phyloP scores from a whole-genome alignment of 2,113 vertebrate genomes.

The Melanocharis versteri region DNA sequence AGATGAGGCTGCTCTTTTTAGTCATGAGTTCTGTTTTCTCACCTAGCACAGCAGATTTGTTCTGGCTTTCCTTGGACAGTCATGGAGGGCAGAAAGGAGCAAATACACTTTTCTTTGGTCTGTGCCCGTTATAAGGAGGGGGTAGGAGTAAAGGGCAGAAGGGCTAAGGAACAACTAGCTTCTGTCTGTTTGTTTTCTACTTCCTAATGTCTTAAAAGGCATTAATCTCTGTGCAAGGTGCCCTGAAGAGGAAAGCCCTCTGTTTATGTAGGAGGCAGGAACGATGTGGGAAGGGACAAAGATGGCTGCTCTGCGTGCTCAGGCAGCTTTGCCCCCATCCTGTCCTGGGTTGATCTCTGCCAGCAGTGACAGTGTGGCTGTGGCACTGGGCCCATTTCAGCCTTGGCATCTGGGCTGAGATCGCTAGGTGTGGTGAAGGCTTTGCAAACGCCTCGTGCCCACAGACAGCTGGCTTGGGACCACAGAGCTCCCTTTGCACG shows the following conservation, averaged over 20 bases:
- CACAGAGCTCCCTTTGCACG: fast-evolving
- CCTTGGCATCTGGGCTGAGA: neutral
- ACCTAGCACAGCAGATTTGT: neutral
- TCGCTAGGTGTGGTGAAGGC: neutral
- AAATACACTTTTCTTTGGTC: neutral
- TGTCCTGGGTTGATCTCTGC: neutral
- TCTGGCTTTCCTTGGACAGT: neutral
- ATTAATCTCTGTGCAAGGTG: neutral
- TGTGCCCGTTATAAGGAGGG: neutral
- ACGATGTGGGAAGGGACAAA: fast-evolving
- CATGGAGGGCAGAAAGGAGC: neutral
- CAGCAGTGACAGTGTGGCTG: neutral
- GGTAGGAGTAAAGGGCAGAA: neutral
- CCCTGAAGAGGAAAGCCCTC: neutral
- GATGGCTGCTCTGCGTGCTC: neutral
- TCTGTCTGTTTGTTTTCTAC: neutral
- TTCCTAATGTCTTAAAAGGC: neutral
- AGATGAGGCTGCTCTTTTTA: neutral
- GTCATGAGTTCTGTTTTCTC: neutral
- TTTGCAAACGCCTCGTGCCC: neutral
- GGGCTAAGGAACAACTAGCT: neutral
- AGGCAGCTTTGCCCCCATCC: neutral
- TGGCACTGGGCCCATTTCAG: neutral
- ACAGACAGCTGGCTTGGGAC: neutral
- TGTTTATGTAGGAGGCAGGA: neutral